These are phyloP conservation scores for Cyprinus carpio DNA, from an alignment of 2,113 vertebrate species.

Conservation along the genomic window DNA sequence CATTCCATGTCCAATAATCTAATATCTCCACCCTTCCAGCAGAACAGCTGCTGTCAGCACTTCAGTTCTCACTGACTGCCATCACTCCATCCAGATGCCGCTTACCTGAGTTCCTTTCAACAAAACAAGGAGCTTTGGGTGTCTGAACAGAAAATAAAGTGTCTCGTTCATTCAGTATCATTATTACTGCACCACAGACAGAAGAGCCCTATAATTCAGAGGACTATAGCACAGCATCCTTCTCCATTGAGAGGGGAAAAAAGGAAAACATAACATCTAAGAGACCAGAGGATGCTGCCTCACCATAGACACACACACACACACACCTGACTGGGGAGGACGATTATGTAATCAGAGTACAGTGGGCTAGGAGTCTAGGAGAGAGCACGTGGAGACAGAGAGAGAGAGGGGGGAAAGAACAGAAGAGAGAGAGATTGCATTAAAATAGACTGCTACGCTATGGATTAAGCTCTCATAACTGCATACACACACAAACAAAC, in stretches of 20 bases:
- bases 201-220: constrained; percentile 16
- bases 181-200: constrained; percentile 3
- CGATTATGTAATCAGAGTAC: constrained; percentile 49
- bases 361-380: constrained; percentile 48
- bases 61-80: no score
- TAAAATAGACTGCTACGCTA: constrained; percentile 11
- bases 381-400: constrained; percentile 37
- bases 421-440: neutral
- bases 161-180: neutral
- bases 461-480: constrained; percentile 6
- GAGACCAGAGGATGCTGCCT: constrained; percentile 20
- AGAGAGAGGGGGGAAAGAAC: neutral
- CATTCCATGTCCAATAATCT: neutral
- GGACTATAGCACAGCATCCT: neutral
- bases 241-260: neutral
- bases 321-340: constrained; percentile 44
- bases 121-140: neutral
- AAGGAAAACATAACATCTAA: constrained; percentile 7
- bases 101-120: neutral
- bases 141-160: constrained; percentile 22
- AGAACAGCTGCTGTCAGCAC: neutral
- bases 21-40: neutral
- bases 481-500: constrained; percentile 30
- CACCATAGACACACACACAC: constrained; percentile 59
- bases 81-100: neutral